Base-by-base conservation (phyloP, 1,140 invertebrate species). In the Rhynchophorus ferrugineus region DNA sequence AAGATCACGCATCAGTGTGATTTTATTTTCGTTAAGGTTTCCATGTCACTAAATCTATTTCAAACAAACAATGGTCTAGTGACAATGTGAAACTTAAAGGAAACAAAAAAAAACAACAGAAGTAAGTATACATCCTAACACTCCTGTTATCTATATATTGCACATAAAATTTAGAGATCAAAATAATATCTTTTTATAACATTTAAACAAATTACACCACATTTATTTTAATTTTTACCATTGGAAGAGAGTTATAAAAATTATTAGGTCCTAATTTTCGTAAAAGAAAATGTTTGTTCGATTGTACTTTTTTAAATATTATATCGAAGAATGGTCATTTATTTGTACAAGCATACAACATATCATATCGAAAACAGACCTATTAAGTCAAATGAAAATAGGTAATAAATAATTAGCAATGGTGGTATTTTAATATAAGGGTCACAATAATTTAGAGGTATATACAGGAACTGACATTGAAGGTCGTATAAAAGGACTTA, bases 401-500 rank as follows among this genome's bases (percentile, higher is more conserved):
- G n/a, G n/a, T n/a, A n/a, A n/a, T n/a, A n/a, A n/a, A n/a, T n/a
- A n/a, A n/a, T n/a, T n/a, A n/a, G n/a, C n/a, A n/a, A n/a, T n/a
- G n/a, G n/a, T n/a, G n/a, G n/a, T n/a, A n/a, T 41, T 22, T 14
- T 46, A 47, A 42, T 57, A 62, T 33, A 50, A 34, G 17, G 61
- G 65, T 69, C 67, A 69, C 63, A 69, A 69, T 33, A 68, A 49
- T 55, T 69, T 69, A 17, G 57, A 56, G 1, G 62, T 60, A 58
- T 69, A 68, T 9, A 68, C 56, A 46, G 65, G 62, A 48, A 68
- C 60, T 18, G 64, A 61, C 48, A 61, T 58, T 18, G 60, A 56
- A 14, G 63, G 63, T 37, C 64, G 19, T n/a, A 68, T 57, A 57
- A 70, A 70, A 8, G 68, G 68, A 41, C 68, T 70, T 16, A 70